Evolutionary conservation across 2,888 invertebrate species (phyloP), one percentile per base, ranked within the genome.

Genomic region (Xylocampa areola): DNA sequence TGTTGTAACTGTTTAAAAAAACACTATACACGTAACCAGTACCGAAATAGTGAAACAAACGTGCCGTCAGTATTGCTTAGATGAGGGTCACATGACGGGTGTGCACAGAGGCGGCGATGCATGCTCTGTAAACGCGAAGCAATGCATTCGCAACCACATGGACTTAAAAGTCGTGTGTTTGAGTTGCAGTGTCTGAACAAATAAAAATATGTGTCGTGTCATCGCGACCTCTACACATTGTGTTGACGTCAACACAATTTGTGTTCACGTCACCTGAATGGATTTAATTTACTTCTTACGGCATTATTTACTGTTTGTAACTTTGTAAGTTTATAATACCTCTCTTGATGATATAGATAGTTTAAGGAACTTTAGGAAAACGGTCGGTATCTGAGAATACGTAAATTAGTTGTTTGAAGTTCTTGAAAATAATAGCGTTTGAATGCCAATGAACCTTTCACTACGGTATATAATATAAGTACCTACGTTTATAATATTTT

Each of bases 1-100:
- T n/a, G n/a, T 8, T 50, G 17, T 7, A 17, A 33, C 32, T 25
- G 33, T 3, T 23, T 17, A 5, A 11, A 49, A 25, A 14, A 33
- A 13, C n/a, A 11, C 14, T 36, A 11, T 17, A 21, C 14, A 35
- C 35, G 35, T 16, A 21, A 14, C 17, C 11, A 19, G 13, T 14
- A 8, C 3, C 17, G 25, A 2, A 25, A 10, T 10, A 25, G 8
- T 25, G 25, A 25, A 25, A 8, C 25, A 25, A n/a, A 7, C 29
- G 19, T 41, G 19, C 3, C 16, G 27, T 1, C 1, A n/a, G 8
- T 13, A 21, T 3, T 14, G 14, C n/a, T n/a, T 7, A 1, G 43
- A 30, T 11, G 32, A 7, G 13, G 14, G 13, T 30, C 11, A 14
- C 0, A 2, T 8, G 29, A 4, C 8, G 19, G 25, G n/a, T 1